Percentiles rank a stretch among this genome's conserved stretches.
Evolutionary conservation across 2,113 vertebrate species (phyloP).

Genomic region (Carassius gibelio): DNA sequence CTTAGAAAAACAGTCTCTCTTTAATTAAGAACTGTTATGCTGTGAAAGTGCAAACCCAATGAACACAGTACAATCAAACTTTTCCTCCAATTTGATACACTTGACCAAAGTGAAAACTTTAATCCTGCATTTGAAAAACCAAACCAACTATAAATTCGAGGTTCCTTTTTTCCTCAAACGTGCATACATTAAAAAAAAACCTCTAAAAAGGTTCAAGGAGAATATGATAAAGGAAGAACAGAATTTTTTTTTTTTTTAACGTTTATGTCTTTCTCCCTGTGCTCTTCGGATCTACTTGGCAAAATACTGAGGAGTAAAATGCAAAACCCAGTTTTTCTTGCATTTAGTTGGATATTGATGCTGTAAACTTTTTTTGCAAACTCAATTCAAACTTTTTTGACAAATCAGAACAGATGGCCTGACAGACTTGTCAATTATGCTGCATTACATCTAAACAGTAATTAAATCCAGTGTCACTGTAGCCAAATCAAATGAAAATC

Average conservation of each 20-base stretch:
- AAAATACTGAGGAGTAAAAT: background rate
- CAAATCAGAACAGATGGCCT: constrained; percentile 53
- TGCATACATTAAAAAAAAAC: background rate
- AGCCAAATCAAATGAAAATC: constrained; percentile 34
- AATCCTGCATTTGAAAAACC: background rate
- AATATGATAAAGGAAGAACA: constrained; percentile 32
- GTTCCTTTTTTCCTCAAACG: background rate
- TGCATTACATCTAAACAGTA: constrained; percentile 54
- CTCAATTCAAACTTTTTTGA: constrained; percentile 10
- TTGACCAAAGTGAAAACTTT: background rate
- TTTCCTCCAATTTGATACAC: background rate
- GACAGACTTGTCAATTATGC: constrained; percentile 55
- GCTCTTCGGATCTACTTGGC: background rate
- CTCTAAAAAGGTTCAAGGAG: constrained; percentile 21
- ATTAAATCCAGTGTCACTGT: background rate
- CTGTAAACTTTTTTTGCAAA: constrained; percentile 57
- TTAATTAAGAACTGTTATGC: no score
- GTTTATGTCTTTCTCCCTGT: background rate
- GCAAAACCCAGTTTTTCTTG: background rate
- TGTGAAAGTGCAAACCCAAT: no score
- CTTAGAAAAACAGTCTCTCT: no score
- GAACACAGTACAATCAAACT: no score
- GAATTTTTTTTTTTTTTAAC: background rate
- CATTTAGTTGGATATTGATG: constrained; percentile 31
- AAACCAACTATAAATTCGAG: background rate